Evolutionary conservation across 1,140 invertebrate genomes (phyloP), one percentile per base, ranked within the genome.

Genomic region (Laupala kohalensis): DNA sequence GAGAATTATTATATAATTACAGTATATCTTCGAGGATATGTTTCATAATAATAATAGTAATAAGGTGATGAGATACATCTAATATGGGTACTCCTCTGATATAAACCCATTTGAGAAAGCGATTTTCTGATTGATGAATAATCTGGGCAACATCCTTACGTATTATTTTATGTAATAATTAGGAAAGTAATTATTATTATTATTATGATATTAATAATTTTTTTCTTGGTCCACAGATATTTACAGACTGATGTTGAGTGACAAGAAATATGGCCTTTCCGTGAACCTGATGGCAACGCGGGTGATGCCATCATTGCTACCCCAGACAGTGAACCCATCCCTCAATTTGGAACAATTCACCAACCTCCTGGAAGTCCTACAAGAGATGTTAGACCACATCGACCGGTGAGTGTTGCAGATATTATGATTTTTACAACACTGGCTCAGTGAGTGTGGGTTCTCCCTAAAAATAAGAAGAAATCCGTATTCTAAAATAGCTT

Each of bases 251-350:
- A 91, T 98, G 89, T 83, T 98, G 73, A 88, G 88, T 77, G 95
- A 97, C 79, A 95, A 94, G 79, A 92, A 91, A 77, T 97, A 95
- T 80, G 95, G 94, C 15, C 82, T 98, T 64, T 93, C 91, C 1
- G 90, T 96, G 13, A 95, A 93, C 79, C 85, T 96, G 75, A 92
- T 98, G 88, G 95, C 96, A 0, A 96, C 93, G 0, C 89, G 92
- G 78, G 93, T 97, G 30, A 94, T 98, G 86, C 96, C 96, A 0
- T 87, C 91, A 9, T 83, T 98, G 6, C 88, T 96, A 66, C 96
- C 96, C 26, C 94, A 96, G 77, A 93, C 95, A 2, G 90, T 98
- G 63, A 96, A 96, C 80, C 92, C 94, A 1, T 87, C 88, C 28
- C 83, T 98, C 64, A 95, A 91, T 80, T 83, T 97, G 75, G 94